Conservation (phyloP, 2,113 vertebrate species). For the Scatophagus argus region DNA sequence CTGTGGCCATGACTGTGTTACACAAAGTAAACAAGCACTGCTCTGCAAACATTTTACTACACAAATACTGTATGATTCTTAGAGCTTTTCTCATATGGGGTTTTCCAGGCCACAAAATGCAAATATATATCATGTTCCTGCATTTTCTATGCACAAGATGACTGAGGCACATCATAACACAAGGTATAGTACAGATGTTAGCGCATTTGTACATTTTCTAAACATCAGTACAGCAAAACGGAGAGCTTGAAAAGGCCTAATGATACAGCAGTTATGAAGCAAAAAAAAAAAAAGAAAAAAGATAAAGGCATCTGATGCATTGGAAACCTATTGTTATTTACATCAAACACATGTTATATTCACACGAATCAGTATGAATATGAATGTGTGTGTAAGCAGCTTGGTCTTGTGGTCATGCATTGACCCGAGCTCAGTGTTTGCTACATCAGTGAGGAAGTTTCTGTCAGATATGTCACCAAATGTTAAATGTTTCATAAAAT, state of each 20-base stretch:
- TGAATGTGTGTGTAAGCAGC: conserved; percentile 5
- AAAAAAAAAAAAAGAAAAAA: conserved; percentile 31
- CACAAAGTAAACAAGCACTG: conserved; percentile 34
- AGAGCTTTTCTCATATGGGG: conserved; percentile 7
- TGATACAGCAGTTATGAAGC: conserved; percentile 48
- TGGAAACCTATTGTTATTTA: conserved; percentile 31
- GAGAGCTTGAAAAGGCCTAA: conserved; percentile 25
- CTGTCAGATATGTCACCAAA: neutral
- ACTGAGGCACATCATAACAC: conserved; percentile 59
- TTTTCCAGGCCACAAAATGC: conserved; percentile 33
- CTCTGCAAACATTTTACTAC: conserved; percentile 6
- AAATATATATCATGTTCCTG: neutral
- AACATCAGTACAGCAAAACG: conserved; percentile 32
- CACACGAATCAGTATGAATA: conserved; percentile 7
- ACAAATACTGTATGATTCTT: conserved; percentile 1
- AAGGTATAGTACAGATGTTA: conserved; percentile 24
- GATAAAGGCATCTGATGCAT: conserved; percentile 44
- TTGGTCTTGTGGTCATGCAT: neutral
- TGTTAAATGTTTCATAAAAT: neutral
- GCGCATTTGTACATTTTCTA: conserved; percentile 26
- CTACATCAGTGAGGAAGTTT: neutral
- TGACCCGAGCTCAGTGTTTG: neutral
- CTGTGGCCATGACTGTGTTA: neutral
- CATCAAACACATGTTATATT: neutral
- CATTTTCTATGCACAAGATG: conserved; percentile 25